These are phyloP conservation scores for Heliconius nattereri DNA, from an alignment of 1,140 invertebrate genomes.

Conservation along the genomic window DNA sequence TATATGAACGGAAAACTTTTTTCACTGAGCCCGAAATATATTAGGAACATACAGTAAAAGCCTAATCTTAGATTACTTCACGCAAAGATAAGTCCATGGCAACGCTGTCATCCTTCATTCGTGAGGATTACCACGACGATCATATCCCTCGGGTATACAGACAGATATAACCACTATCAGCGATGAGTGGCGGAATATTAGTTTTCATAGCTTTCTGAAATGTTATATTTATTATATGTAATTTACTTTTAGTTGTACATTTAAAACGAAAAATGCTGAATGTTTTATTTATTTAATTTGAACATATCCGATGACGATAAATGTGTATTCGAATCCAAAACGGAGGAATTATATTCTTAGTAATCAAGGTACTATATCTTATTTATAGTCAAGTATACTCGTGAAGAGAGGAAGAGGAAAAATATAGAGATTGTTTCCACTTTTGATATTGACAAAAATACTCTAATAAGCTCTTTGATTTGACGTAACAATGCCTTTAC, in stretches of 20 bases:
- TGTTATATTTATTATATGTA: neutral
- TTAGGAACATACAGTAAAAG: slow-evolving; percentile 19
- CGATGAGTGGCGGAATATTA: neutral
- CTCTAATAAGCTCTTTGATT: too few relatives aligned
- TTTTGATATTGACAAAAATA: too few relatives aligned
- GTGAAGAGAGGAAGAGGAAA: too few relatives aligned
- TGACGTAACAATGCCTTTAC: too few relatives aligned
- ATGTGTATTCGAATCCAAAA: too few relatives aligned
- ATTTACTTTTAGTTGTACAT: neutral
- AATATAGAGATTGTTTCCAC: too few relatives aligned
- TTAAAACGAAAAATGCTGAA: neutral
- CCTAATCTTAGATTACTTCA: slow-evolving; percentile 34
- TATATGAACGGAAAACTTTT: neutral
- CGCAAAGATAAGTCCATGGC: slow-evolving; percentile 33
- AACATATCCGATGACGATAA: too few relatives aligned
- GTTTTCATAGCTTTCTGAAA: neutral
- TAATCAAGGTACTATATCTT: too few relatives aligned
- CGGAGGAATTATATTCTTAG: neutral
- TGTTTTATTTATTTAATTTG: neutral
- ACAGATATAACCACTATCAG: neutral
- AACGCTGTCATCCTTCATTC: slow-evolving; percentile 37
- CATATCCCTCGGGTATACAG: slow-evolving; percentile 19
- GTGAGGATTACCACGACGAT: slow-evolving; percentile 32
- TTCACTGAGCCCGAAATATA: neutral
- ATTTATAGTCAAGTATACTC: too few relatives aligned